These are phyloP conservation scores for Trogon melanurus DNA, from an alignment of 2,113 vertebrate species.

Conservation along the genomic window DNA sequence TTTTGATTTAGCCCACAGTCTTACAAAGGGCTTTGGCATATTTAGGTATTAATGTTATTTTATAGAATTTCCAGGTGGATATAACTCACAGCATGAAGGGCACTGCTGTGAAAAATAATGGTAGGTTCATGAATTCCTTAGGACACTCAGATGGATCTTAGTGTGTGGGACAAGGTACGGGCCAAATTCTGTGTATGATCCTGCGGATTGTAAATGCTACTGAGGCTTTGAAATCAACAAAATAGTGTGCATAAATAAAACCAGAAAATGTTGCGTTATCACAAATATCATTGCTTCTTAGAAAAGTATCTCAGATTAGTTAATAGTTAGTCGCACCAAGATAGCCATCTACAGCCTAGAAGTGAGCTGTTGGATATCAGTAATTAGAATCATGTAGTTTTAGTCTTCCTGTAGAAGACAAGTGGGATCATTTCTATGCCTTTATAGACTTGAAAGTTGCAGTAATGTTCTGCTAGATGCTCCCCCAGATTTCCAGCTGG, in stretches of 20 bases:
- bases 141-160: neutral
- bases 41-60: neutral
- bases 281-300: neutral
- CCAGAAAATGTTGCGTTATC: neutral
- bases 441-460: conserved; percentile 26
- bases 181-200: neutral
- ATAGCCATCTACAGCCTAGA: neutral
- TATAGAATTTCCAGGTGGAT: neutral
- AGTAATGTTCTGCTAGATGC: neutral
- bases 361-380: neutral
- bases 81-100: neutral
- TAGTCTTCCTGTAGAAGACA: conserved; percentile 44
- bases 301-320: neutral
- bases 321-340: neutral
- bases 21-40: neutral
- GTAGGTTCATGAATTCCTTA: neutral
- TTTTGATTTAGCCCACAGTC: neutral
- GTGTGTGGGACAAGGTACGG: neutral
- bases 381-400: conserved; percentile 9
- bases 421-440: conserved; percentile 29
- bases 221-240: neutral
- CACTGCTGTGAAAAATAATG: neutral
- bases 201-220: neutral
- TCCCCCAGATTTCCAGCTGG: conserved; percentile 33
- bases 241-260: neutral